phyloP scores from a whole-genome alignment of 2,797 vertebrate genomes.

The Orientallactaga sibirica region DNA sequence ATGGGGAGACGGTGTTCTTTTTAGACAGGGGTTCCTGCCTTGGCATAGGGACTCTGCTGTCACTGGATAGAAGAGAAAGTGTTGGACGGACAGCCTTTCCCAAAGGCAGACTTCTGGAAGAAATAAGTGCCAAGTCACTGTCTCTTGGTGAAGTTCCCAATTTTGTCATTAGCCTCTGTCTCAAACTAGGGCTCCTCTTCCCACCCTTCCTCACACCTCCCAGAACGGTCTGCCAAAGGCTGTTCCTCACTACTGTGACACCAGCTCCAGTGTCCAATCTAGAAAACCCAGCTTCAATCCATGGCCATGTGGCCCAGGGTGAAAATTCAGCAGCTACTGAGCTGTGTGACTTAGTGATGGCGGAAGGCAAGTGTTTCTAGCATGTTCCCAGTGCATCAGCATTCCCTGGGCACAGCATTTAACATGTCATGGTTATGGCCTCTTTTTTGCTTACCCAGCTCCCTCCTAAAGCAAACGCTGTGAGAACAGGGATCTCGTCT shows the following conservation, averaged over 20 bases:
- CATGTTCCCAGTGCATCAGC: neutral
- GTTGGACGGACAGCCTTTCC: neutral
- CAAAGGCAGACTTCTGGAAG: neutral
- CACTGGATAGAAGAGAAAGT: neutral
- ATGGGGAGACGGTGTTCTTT: neutral
- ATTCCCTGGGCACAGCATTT: neutral
- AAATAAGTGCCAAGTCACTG: neutral
- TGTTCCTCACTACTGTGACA: neutral
- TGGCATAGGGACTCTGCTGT: neutral
- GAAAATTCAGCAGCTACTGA: neutral
- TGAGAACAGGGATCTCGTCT: neutral
- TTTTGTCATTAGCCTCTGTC: neutral
- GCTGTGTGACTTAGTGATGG: neutral
- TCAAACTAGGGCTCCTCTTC: neutral
- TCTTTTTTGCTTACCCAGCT: neutral
- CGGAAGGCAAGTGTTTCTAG: neutral
- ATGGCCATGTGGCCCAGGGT: rapidly evolving
- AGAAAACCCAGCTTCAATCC: neutral
- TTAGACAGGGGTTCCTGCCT: neutral
- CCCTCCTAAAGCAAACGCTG: neutral
- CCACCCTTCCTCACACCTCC: neutral
- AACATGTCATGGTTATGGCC: too few relatives aligned
- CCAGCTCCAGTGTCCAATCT: neutral
- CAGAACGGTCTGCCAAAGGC: neutral
- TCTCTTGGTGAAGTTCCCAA: neutral